phyloP scores from a whole-genome alignment of 1,140 invertebrate species.

The Lepidurus packardi region DNA sequence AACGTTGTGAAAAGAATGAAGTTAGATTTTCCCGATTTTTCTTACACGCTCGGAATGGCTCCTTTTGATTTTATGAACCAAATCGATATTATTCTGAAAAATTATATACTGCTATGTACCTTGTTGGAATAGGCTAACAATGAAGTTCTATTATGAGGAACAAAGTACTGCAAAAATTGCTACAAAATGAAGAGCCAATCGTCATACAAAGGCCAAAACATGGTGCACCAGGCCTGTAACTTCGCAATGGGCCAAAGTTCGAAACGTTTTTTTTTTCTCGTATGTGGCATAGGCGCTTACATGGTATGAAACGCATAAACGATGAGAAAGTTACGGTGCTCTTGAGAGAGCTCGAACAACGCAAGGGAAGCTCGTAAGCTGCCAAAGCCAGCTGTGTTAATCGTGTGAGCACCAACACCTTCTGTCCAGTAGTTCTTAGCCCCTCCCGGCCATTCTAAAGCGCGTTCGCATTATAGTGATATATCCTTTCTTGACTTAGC shows the following conservation, averaged over 20 bases:
- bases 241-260: too few species aligned
- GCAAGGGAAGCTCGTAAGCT: not conserved
- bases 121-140: too few species aligned
- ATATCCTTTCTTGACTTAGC: not conserved
- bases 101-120: not conserved
- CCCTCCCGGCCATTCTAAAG: too few species aligned
- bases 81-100: not conserved
- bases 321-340: conserved; percentile 1
- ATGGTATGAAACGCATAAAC: not conserved
- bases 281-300: not conserved
- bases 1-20: not conserved
- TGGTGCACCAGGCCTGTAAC: too few species aligned
- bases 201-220: too few species aligned
- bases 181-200: too few species aligned
- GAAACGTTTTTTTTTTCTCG: too few species aligned
- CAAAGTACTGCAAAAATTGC: too few species aligned
- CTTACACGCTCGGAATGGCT: too few species aligned
- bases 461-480: too few species aligned
- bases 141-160: too few species aligned
- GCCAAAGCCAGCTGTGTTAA: conserved; percentile 21
- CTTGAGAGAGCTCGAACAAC: conserved; percentile 10
- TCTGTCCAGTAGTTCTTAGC: not conserved
- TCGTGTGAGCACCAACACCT: not conserved
- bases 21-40: not conserved
- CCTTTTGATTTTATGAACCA: not conserved